A percentile compares a stretch with the other conserved stretches of the same genome.
These are phyloP conservation scores for Miichthys miiuy DNA, from an alignment of 2,797 vertebrate species.

Conservation along the genomic window DNA sequence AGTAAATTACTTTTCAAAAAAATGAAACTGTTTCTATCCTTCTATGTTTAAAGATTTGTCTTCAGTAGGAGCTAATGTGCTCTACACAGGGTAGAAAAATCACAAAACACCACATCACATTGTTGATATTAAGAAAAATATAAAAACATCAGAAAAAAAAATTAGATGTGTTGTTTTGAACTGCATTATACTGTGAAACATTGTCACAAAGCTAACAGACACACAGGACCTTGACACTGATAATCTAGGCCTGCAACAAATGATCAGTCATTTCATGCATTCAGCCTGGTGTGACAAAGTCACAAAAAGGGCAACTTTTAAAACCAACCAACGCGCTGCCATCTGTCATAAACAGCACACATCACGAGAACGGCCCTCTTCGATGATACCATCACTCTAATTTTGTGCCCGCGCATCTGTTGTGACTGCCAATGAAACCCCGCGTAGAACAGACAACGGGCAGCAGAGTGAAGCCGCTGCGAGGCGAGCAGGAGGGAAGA, in stretches of 20 bases:
- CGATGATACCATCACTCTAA: conserved; percentile 37
- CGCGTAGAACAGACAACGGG: conserved; percentile 5
- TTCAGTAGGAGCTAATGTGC: background rate
- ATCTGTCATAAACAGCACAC: conserved; percentile 57
- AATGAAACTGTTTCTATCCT: too few species aligned
- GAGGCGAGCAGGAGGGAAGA: conserved; percentile 5
- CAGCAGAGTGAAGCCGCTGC: conserved; percentile 10
- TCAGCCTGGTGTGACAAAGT: conserved; percentile 41
- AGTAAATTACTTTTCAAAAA: background rate
- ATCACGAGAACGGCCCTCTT: conserved; percentile 21
- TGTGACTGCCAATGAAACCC: conserved; percentile 40
- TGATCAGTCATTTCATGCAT: conserved; percentile 31
- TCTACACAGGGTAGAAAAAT: background rate
- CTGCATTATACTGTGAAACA: background rate
- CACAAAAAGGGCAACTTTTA: conserved; percentile 47
- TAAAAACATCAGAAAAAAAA: background rate
- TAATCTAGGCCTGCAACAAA: conserved; percentile 22
- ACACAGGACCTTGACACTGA: background rate
- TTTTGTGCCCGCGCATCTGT: conserved; percentile 55
- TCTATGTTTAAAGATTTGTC: background rate
- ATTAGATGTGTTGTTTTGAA: conserved; percentile 3
- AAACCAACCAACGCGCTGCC: conserved; percentile 48
- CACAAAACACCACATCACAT: background rate
- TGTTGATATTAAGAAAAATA: background rate
- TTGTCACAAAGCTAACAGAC: background rate